Base-by-base conservation (phyloP, 1,140 invertebrate species). In the Lepidurus couesii region DNA sequence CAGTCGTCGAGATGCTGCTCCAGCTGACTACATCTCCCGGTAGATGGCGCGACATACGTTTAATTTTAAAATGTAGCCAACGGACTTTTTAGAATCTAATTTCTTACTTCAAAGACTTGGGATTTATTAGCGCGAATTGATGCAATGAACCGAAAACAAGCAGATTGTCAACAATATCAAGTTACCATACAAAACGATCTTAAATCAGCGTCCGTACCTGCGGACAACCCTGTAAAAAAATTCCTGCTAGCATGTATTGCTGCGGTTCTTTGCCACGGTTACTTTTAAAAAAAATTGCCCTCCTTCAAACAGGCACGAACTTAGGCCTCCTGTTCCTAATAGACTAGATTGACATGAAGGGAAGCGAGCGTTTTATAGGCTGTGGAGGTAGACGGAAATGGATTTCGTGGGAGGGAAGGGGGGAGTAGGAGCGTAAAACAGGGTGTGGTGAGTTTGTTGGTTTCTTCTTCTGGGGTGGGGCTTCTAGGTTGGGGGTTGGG, bases 141-240 rank as follows among this genome's bases (percentile, higher is more conserved):
- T 65, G 53, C 21, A 65, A 65, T 65, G 53, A 65, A 65, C 53
- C 53, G 53, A 65, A 65, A 65, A 65, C 53, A 65, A 65, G 53
- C 53, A 65, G 53, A 7, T 65, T 65, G 53, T 65, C 53, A 13
- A 65, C 53, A 65, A 65, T 65, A 65, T 65, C 21, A 13, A 65
- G 53, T 65, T 65, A 65, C 53, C 53, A 65, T 65, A 65, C 53
- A 65, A 65, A 65, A 65, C 53, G 53, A 65, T 65, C 53, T 65
- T 65, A 65, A 65, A 65, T n/a, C 16, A 65, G 16, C 53, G 53
- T 65, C 53, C 53, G 53, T 13, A 13, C 53, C 53, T 65, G 53
- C 53, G 53, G 53, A 65, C 53, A 65, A 65, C 53, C 53, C 53
- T 65, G 53, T 65, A 65, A 65, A 65, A 65, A 65, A 65, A 34